Base-by-base conservation (phyloP, 1,140 invertebrate genomes). In the Mylabris phalerata region DNA sequence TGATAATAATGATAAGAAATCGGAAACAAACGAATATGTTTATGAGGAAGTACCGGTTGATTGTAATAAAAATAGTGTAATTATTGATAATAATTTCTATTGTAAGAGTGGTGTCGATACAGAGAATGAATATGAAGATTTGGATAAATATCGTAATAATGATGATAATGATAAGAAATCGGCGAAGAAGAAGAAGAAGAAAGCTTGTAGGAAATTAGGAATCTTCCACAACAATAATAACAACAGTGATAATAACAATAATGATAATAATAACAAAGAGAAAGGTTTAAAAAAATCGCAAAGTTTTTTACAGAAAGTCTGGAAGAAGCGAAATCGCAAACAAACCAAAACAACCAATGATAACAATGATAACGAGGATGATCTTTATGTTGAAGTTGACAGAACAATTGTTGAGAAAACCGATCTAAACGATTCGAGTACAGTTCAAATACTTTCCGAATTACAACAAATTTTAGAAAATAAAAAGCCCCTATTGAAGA, bases 301-400 rank as follows among this genome's bases (percentile, higher is more conserved):
- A 25, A 68, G 62, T 58, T 70, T 70, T 24, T 41, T 70, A 9
- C 51, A 62, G 11, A 44, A 59, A 51, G 50, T 70, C 4, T 70
- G 57, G 59, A 62, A 45, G 19, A 67, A 46, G 43, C 65, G 65
- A 4, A 46, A 41, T 2, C 7, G 59, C 48, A 49, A 60, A 42
- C 45, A 61, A 63, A 57, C 57, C 50, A 62, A 58, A 19, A 58
- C 64, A n/a, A 46, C 49, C 13, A 41, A 50, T 13, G 49, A 59
- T n/a, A 40, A 39, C 9, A 41, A 40, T 3, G 40, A 41, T 9
- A 19, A 42, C 43, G 51, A 56, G 41, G 51, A 64, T 27, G 51
- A 61, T 24, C 55, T 64, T 11, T 67, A 67, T 27, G 65, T 52
- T 4, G 57, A 50, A 39, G 47, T 67, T 24, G 50, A 61, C 26